Evolutionary conservation across 2,113 vertebrate species (phyloP).

Genomic region (Trematocara unimaculatum): DNA sequence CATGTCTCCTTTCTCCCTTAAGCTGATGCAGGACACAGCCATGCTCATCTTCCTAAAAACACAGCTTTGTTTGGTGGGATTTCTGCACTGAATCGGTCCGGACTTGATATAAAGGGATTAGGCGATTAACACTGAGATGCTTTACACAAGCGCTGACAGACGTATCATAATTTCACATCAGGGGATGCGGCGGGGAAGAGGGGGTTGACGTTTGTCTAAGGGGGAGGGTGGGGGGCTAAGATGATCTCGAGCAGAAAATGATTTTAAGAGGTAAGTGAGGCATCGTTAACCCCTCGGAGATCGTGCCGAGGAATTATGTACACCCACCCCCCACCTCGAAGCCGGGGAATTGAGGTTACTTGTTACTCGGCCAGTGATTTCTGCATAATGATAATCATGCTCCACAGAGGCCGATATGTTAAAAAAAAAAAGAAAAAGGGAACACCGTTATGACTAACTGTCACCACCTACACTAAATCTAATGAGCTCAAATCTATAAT

Average conservation of each 20-base stretch:
- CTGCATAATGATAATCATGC: slow-evolving; percentile 32
- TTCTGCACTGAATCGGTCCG: slow-evolving; percentile 55
- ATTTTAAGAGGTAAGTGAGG: slow-evolving; percentile 57
- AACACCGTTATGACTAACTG: slow-evolving; percentile 42
- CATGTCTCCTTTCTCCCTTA: slow-evolving; percentile 59
- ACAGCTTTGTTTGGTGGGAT: slow-evolving; percentile 62
- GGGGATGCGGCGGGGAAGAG: background rate
- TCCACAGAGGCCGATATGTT: slow-evolving; percentile 10
- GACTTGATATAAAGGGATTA: slow-evolving; percentile 74
- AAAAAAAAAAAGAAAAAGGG: background rate
- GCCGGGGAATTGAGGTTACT: slow-evolving; percentile 43
- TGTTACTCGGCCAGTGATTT: slow-evolving; percentile 35
- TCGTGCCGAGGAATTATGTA: slow-evolving; percentile 31
- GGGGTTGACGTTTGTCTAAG: background rate
- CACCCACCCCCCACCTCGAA: background rate
- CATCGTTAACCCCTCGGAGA: slow-evolving; percentile 43
- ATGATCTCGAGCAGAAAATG: slow-evolving; percentile 57
- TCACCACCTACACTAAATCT: slow-evolving; percentile 42
- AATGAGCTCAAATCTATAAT: slow-evolving; percentile 34
- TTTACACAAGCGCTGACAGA: slow-evolving; percentile 60
- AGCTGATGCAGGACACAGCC: slow-evolving; percentile 43
- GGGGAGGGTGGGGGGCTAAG: background rate
- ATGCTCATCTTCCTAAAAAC: slow-evolving; percentile 59
- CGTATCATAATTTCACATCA: slow-evolving; percentile 59
- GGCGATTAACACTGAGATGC: slow-evolving; percentile 64